Conservation (phyloP, 2,113 vertebrate genomes). For the Rhineura floridana region DNA sequence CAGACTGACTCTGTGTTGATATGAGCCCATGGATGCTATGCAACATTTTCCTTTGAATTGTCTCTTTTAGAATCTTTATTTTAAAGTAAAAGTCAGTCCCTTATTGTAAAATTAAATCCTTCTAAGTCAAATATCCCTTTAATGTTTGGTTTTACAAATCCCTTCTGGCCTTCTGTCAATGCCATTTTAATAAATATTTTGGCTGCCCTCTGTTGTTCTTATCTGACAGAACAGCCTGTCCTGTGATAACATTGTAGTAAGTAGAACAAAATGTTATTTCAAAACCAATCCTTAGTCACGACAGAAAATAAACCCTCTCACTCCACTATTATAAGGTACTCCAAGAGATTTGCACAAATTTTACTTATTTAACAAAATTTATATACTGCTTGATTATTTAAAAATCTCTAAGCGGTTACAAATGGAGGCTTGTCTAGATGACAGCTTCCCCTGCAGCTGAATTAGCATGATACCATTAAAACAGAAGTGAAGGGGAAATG, state of each 20-base stretch:
- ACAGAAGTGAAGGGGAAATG: not conserved
- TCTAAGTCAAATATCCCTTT: slow-evolving; percentile 6
- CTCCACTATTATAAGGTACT: slow-evolving; percentile 26
- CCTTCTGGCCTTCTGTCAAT: slow-evolving; percentile 57
- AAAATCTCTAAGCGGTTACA: too few species aligned
- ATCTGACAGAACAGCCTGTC: not conserved
- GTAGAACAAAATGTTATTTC: slow-evolving; percentile 24
- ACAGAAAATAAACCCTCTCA: slow-evolving; percentile 27
- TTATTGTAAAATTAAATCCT: slow-evolving; percentile 31
- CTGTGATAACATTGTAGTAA: slow-evolving; percentile 39
- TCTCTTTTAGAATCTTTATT: not conserved
- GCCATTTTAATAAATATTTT: slow-evolving; percentile 50
- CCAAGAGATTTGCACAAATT: not conserved
- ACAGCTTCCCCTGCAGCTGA: not conserved
- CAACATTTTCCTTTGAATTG: not conserved
- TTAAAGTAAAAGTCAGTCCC: not conserved
- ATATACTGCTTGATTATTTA: too few species aligned
- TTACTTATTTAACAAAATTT: too few species aligned
- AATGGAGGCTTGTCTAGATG: not conserved
- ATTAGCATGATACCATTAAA: not conserved
- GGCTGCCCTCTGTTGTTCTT: slow-evolving; percentile 40
- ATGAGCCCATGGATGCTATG: not conserved
- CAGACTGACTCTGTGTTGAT: not conserved
- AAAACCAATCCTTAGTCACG: slow-evolving; percentile 40
- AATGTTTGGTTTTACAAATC: slow-evolving; percentile 43